Conservation (phyloP, 1,140 invertebrate genomes). For the Conus betulinus region DNA sequence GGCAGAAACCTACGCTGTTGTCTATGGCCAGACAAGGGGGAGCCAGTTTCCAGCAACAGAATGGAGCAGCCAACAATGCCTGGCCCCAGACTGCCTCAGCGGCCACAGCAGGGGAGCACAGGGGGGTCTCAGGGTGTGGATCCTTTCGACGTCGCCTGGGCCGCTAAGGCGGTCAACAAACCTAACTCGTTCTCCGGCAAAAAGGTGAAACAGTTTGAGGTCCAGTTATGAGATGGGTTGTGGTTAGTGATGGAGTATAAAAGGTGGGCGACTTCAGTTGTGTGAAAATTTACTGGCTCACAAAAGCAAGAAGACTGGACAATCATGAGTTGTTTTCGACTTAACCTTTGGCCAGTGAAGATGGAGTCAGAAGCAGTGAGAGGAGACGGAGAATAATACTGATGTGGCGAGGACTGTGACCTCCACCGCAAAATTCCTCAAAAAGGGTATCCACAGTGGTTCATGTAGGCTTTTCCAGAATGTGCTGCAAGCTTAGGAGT, state of each 20-base stretch:
- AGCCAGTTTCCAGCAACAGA: constrained; percentile 33
- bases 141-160: constrained; percentile 93
- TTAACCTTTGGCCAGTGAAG: not conserved
- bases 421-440: not conserved
- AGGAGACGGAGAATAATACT: not conserved
- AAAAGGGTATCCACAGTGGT: no score
- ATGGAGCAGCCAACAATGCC: constrained; percentile 33
- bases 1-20: constrained; percentile 58
- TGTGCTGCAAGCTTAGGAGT: no score
- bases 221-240: constrained; percentile 74
- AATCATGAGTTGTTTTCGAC: not conserved
- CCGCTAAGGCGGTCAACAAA: constrained; percentile 77
- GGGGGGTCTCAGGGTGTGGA: constrained; percentile 76
- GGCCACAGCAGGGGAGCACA: constrained; percentile 54
- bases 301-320: not conserved
- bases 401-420: not conserved
- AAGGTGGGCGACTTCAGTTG: not conserved
- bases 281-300: not conserved
- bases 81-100: constrained; percentile 56
- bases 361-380: not conserved
- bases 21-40: constrained; percentile 54
- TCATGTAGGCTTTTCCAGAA: no score
- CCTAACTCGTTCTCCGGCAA: constrained; percentile 71
- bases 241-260: not conserved
- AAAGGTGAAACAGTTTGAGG: constrained; percentile 79